phyloP scores from a whole-genome alignment of 2,888 invertebrate species.

The Norana najaformis region DNA sequence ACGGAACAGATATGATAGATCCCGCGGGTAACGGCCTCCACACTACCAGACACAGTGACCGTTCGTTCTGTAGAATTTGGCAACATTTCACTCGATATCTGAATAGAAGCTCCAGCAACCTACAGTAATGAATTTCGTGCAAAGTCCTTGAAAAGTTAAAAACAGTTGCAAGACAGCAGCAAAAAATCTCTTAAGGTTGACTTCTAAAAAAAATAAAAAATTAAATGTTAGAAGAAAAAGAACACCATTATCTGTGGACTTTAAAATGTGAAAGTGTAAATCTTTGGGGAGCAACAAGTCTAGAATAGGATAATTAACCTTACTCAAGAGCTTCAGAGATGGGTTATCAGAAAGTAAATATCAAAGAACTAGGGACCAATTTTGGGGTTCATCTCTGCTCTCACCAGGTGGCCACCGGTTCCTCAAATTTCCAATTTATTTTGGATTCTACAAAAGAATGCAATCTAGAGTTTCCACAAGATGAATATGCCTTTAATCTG shows the following conservation, averaged over 20 bases:
- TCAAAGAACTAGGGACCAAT: not conserved
- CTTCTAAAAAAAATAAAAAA: not conserved
- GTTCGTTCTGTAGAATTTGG: constrained; percentile 96
- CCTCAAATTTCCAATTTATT: not conserved
- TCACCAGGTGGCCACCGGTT: not conserved
- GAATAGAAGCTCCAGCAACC: constrained; percentile 68
- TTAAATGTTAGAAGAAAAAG: not conserved
- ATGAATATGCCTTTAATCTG: not conserved
- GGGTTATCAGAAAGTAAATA: not conserved
- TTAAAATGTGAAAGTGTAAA: not conserved
- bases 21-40: constrained; percentile 97
- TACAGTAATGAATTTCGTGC: constrained; percentile 47
- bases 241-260: not conserved
- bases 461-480: not conserved
- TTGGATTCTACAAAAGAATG: not conserved
- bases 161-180: not conserved
- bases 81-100: constrained; percentile 97
- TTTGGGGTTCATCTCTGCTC: not conserved
- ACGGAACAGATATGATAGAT: constrained; percentile 99
- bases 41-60: constrained; percentile 94
- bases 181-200: not conserved
- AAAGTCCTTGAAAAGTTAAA: not conserved
- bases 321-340: not conserved
- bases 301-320: not conserved
- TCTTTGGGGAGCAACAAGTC: not conserved